phyloP scores from a whole-genome alignment of 2,888 invertebrate species.

The Apamea monoglypha region DNA sequence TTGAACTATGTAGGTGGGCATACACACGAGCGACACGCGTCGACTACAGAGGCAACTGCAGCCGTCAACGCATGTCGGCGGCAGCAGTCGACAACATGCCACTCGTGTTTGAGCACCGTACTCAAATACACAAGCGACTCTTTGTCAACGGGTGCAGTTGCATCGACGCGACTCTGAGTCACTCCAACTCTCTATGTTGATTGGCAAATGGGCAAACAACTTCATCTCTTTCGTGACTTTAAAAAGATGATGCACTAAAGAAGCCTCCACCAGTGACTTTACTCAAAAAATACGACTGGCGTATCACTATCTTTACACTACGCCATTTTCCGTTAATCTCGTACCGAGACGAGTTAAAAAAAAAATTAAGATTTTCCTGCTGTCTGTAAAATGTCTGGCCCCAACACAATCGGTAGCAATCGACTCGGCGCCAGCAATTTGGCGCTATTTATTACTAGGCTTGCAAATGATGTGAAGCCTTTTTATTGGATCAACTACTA shows the following conservation, averaged over 20 bases:
- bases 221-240: background rate
- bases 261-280: background rate
- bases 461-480: conserved; percentile 60
- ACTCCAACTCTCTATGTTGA: background rate
- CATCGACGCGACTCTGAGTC: too few relatives aligned
- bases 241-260: background rate
- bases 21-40: too few relatives aligned
- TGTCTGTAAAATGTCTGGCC: conserved; percentile 49
- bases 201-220: background rate
- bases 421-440: conserved; percentile 67
- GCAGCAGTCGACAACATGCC: too few relatives aligned
- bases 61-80: too few relatives aligned
- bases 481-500: conserved; percentile 46
- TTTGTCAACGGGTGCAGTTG: too few relatives aligned
- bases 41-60: too few relatives aligned
- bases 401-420: conserved; percentile 60
- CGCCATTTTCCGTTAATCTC: background rate
- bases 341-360: background rate
- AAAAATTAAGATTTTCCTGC: conserved; percentile 27
- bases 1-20: background rate
- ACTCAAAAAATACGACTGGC: background rate
- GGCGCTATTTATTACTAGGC: conserved; percentile 64
- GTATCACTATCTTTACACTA: background rate
- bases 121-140: too few relatives aligned
- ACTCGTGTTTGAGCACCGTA: too few relatives aligned